Conservation (phyloP, 2,888 invertebrate genomes). For the Tigriopus californicus region DNA sequence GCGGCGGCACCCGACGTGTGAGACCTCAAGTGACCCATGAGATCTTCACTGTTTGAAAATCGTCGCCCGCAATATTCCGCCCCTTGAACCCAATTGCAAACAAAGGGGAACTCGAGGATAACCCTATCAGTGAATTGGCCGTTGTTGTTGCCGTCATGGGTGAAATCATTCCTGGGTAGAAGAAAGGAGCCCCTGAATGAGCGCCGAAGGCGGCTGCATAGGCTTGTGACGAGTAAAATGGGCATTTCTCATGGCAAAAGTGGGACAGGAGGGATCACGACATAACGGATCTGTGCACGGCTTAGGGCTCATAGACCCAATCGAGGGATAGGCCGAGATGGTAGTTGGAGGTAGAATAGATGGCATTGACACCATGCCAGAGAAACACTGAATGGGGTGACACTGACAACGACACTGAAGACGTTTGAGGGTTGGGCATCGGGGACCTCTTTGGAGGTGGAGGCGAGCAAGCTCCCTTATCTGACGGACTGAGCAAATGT, state of each 20-base stretch:
- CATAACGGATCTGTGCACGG: constrained; percentile 13
- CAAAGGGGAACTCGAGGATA: constrained; percentile 40
- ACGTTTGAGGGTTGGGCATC: not conserved
- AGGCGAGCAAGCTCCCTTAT: not conserved
- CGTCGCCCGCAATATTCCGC: constrained; percentile 82
- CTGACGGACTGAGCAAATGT: not conserved
- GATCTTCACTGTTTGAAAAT: constrained; percentile 76
- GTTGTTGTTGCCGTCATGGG: not conserved
- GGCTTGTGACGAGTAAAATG: not conserved
- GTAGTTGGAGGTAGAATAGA: not conserved
- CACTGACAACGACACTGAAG: not conserved
- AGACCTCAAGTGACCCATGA: constrained; percentile 74
- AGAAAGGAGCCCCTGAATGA: not conserved
- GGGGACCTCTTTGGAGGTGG: not conserved
- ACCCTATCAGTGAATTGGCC: not conserved
- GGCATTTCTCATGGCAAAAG: not conserved
- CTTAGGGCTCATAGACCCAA: not conserved
- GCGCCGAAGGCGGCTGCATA: not conserved
- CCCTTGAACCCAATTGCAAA: constrained; percentile 88
- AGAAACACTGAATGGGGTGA: not conserved
- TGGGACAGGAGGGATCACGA: constrained; percentile 8
- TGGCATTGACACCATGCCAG: not conserved
- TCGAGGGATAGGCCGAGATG: not conserved
- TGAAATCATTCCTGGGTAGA: not conserved
- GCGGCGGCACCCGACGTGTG: constrained; percentile 41